These are phyloP conservation scores for Coregonus suidteri DNA, from an alignment of 2,797 vertebrate genomes.

Conservation along the genomic window DNA sequence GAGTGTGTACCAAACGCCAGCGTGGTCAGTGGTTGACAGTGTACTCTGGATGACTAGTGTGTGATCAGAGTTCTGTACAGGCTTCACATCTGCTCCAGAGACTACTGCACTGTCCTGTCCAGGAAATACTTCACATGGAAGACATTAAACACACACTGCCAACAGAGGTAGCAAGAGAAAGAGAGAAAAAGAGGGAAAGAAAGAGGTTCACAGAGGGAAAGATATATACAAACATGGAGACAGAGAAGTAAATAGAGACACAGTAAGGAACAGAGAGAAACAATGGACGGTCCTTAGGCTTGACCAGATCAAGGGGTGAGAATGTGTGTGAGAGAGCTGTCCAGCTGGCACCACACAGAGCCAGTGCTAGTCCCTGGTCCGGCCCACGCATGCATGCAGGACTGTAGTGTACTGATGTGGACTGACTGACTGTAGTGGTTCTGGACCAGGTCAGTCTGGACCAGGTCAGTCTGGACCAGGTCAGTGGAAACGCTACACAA, in stretches of 20 bases:
- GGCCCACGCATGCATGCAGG: constrained; percentile 30
- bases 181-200: constrained; percentile 7
- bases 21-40: constrained; percentile 8
- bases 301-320: constrained; percentile 23
- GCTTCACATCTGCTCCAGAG: neutral
- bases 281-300: neutral
- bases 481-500: constrained; percentile 61
- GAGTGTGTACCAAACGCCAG: constrained; percentile 10
- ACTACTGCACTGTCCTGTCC: constrained; percentile 42
- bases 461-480: constrained; percentile 26
- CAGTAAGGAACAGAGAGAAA: constrained; percentile 3
- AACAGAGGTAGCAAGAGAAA: constrained; percentile 28
- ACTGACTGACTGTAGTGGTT: neutral
- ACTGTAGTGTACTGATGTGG: constrained; percentile 8
- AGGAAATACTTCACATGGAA: constrained; percentile 49
- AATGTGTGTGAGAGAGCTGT: constrained; percentile 22
- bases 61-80: neutral
- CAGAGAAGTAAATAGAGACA: neutral
- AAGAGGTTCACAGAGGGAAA: neutral
- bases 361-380: constrained; percentile 19
- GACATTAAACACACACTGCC: constrained; percentile 30
- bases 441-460: constrained; percentile 34
- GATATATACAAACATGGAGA: neutral
- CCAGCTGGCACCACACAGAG: constrained; percentile 38
- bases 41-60: neutral